Conservation (phyloP, 2,113 vertebrate genomes). For the Potamarius usumacintae region DNA sequence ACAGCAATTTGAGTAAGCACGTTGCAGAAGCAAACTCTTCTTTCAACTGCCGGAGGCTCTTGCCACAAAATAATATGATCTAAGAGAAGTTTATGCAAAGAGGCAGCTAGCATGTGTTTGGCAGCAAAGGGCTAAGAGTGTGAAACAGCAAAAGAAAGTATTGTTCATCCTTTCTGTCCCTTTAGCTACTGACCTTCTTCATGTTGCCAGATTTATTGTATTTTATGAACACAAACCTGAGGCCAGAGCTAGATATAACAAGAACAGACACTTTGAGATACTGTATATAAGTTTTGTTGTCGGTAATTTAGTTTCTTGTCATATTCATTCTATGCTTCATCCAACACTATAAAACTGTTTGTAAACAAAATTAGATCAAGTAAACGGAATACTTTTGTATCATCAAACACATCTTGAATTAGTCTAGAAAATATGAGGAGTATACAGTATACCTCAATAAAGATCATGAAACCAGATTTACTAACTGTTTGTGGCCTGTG, state of each 20-base stretch:
- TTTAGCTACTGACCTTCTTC: constrained; percentile 52
- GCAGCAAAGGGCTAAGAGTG: constrained; percentile 13
- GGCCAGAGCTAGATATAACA: constrained; percentile 25
- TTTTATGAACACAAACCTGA: constrained; percentile 47
- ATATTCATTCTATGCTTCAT: background rate
- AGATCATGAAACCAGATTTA: background rate
- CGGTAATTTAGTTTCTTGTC: background rate
- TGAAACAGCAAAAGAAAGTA: constrained; percentile 15
- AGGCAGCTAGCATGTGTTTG: constrained; percentile 39
- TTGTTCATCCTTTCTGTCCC: constrained; percentile 53
- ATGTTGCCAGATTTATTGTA: constrained; percentile 37
- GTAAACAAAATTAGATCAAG: background rate
- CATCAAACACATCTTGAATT: background rate
- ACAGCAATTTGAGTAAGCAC: constrained; percentile 61
- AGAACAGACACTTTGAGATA: background rate
- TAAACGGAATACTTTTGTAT: background rate
- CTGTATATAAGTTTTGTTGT: background rate
- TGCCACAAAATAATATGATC: constrained; percentile 59
- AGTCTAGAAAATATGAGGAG: background rate
- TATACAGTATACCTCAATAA: background rate
- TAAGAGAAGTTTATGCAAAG: constrained; percentile 52
- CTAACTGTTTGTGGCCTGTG: too few species aligned
- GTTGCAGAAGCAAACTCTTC: constrained; percentile 59
- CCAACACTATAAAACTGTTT: background rate
- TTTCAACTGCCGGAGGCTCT: constrained; percentile 43